These are phyloP conservation scores for Tetragonula carbonaria DNA, from an alignment of 2,888 invertebrate species.

Conservation along the genomic window DNA sequence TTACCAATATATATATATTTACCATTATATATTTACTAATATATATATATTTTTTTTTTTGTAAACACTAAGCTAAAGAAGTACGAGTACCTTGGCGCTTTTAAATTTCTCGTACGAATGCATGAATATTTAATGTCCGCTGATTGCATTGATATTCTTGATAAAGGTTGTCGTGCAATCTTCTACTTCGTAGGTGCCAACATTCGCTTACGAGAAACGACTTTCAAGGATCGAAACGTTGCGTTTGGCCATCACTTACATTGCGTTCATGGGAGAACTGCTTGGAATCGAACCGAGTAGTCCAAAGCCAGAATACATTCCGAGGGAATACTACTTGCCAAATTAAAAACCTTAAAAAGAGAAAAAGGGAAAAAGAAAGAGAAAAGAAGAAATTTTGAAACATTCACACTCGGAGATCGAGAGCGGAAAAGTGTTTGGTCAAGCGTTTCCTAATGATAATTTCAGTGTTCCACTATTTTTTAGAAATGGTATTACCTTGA, in stretches of 20 bases:
- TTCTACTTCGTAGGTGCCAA: slow-evolving; percentile 88
- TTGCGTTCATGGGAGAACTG: slow-evolving; percentile 97
- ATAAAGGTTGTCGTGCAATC: background rate
- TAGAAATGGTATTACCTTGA: background rate
- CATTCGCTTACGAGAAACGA: slow-evolving; percentile 98
- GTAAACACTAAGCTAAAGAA: no score
- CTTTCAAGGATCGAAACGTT: slow-evolving; percentile 97
- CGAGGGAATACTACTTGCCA: slow-evolving; percentile 81
- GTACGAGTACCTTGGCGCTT: no score
- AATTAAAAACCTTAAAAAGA: slow-evolving; percentile 66
- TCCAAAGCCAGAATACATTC: slow-evolving; percentile 81
- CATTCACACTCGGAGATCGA: background rate
- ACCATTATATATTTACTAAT: no score
- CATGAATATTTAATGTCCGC: background rate
- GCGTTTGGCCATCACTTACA: slow-evolving; percentile 97
- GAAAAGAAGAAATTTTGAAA: background rate
- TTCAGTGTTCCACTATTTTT: background rate
- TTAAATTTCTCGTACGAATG: background rate
- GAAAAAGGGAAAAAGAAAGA: background rate
- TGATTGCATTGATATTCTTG: background rate
- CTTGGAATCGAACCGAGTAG: slow-evolving; percentile 84
- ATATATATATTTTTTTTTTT: no score
- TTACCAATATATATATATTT: no score
- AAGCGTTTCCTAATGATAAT: background rate
- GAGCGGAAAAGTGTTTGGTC: background rate